Percentiles rank a stretch among this genome's conserved stretches.
These are phyloP conservation scores for Drosophila pectinifera DNA, from an alignment of 1,140 invertebrate species.

Conservation along the genomic window DNA sequence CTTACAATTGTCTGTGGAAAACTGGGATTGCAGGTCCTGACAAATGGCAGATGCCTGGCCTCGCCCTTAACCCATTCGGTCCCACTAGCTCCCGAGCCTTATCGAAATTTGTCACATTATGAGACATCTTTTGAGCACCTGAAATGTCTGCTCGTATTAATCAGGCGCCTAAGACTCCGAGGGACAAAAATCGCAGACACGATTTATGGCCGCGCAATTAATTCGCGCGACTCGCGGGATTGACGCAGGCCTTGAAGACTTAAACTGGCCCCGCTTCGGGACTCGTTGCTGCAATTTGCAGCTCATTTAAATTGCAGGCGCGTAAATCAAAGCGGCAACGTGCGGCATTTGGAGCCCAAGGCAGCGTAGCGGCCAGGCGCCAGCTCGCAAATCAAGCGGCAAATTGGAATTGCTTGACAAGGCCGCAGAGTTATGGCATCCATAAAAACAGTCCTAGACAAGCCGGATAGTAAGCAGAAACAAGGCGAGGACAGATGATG, in stretches of 20 bases:
- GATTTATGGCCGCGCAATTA: conserved; percentile 69
- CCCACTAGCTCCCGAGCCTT: conserved; percentile 35
- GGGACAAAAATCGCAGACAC: conserved; percentile 23
- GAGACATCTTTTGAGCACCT: conserved; percentile 32
- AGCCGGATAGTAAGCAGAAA: conserved; percentile 3
- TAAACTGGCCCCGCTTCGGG: conserved; percentile 16
- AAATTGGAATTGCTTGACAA: conserved; percentile 61
- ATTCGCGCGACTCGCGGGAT: conserved; percentile 36
- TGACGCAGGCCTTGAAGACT: conserved; percentile 50
- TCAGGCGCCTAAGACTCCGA: conserved; percentile 44
- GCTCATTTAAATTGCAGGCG: conserved; percentile 75
- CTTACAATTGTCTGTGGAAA: conserved; percentile 32
- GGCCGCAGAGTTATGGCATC: conserved; percentile 55
- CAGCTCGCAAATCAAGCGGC: conserved; percentile 67
- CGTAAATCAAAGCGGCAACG: conserved; percentile 60
- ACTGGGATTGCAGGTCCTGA: conserved; percentile 15
- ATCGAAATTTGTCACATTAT: conserved; percentile 39
- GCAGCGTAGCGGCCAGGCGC: conserved; percentile 20
- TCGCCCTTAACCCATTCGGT: conserved; percentile 53
- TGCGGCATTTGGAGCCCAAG: conserved; percentile 52
- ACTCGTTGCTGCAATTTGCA: conserved; percentile 60
- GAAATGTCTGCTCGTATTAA: conserved; percentile 69
- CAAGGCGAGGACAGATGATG: conserved; percentile 5
- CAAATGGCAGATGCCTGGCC: conserved; percentile 33
- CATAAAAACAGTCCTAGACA: conserved; percentile 48